Conservation (phyloP, 2,797 vertebrate genomes). For the Etheostoma nigrum region DNA sequence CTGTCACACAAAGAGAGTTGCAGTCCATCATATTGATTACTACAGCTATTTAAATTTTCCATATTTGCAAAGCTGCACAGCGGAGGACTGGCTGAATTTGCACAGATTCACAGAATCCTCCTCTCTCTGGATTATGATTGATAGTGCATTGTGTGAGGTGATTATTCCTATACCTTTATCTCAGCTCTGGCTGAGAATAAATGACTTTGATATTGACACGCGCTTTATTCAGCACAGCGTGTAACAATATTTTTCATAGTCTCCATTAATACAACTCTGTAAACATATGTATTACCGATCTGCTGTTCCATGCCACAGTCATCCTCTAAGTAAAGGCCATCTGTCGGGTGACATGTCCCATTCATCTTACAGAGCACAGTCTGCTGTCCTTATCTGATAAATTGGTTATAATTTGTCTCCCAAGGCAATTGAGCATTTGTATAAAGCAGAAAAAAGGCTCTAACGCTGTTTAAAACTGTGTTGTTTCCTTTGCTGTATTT, state of each 20-base stretch:
- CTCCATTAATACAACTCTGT: constrained; percentile 29
- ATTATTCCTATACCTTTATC: constrained; percentile 57
- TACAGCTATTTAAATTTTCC: constrained; percentile 49
- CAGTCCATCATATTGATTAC: constrained; percentile 54
- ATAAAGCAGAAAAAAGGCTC: constrained; percentile 7
- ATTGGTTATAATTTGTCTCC: constrained; percentile 63
- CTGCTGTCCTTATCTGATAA: constrained; percentile 47
- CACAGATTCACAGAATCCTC: constrained; percentile 25
- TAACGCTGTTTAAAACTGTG: constrained; percentile 40
- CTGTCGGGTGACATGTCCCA: constrained; percentile 33
- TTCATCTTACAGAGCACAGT: constrained; percentile 30
- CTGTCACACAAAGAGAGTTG: constrained; percentile 9
- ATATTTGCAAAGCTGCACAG: constrained; percentile 29
- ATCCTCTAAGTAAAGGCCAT: constrained; percentile 28
- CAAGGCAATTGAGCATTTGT: constrained; percentile 35
- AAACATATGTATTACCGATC: constrained; percentile 47
- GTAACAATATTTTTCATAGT: constrained; percentile 53
- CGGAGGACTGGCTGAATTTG: constrained; percentile 14
- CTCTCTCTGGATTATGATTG: constrained; percentile 38
- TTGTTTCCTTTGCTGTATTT: constrained; percentile 21
- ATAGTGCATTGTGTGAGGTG: constrained; percentile 33
- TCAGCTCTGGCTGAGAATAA: constrained; percentile 49
- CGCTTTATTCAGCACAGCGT: constrained; percentile 38
- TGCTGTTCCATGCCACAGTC: constrained; percentile 18
- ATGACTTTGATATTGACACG: constrained; percentile 38